Base-by-base conservation (phyloP, 2,888 invertebrate genomes). In the Drosophila dives region DNA sequence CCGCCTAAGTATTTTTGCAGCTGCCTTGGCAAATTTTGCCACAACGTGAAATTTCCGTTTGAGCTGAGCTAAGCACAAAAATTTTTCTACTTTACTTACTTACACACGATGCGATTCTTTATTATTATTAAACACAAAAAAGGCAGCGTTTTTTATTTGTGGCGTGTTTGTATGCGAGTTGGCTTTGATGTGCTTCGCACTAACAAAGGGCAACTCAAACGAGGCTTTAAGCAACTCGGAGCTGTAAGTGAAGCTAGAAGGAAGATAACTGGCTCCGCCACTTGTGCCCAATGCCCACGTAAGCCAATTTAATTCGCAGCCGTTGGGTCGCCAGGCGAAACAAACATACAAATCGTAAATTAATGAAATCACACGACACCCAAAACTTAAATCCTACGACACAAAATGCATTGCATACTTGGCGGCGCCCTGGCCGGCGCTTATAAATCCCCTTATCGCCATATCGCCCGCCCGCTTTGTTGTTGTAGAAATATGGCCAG, bases 11-110 rank as follows among this genome's bases (percentile, higher is more conserved):
- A 86, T 90, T 90, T 84, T 72, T 72, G 66, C 66, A 81, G 81
- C 78, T 80, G 81, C 50, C 72, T 75, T 75, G 72, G 77, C 69
- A 70, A 81, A 82, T 71, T 79, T 69, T 77, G 77, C 81, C 83
- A 75, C 86, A 81, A 79, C 79, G 81, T 79, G 68, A 74, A 79
- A 75, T 90, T 90, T 90, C 89, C 85, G 85, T 90, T 87, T 84
- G 71, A 82, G 87, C 87, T 90, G 90, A 90, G 87, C 87, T 86
- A 90, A 87, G 87, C 87, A 80, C 73, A 87, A 87, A 83, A 81
- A 79, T 78, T 78, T 87, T 81, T 88, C 76, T 76, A 88, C 86
- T 90, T 85, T 81, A 78, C 86, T 80, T 72, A 75, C 77, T 45
- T 45, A 45, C 62, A 77, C 67, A 71, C 77, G 70, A 63, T 60